Evolutionary conservation across 2,113 vertebrate genomes (phyloP), one percentile per base, ranked within the genome.

Genomic region (Ramphastos sulfuratus): DNA sequence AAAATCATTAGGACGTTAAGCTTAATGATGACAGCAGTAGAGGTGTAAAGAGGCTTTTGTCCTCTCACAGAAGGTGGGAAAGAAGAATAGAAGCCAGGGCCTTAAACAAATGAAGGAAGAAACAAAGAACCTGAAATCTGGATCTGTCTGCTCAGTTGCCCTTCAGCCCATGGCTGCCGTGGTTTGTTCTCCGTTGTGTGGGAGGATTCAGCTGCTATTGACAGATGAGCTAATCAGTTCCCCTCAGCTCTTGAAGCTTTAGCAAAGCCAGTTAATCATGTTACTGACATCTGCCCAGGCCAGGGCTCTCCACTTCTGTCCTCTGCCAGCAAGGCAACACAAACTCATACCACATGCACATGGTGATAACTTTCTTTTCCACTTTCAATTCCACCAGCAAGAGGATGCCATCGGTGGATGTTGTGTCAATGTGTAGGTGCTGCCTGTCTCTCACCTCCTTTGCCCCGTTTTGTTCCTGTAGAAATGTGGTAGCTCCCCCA

Each of bases 211-310:
- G 63, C 35, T 79, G 31, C 89, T 61, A 35, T 72, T 94, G 91
- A 93, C 79, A 88, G 89, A 94, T 58, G 42, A 95, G 87, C 79
- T 89, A 93, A 89, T 77, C 90, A 76, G 86, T 56, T 82, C 37
- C 79, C 85, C 63, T 75, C 84, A 91, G 72, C 87, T 71, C 83
- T 31, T 73, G 50, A 92, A 85, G 79, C 79, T 85, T 86, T 90
- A 92, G 87, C 94, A 96, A 95, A 95, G 84, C 79, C 66, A 91
- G 30, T 89, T 95, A 92, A 93, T 95, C 75, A 83, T 58, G 75
- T 89, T 91, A 95, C 58, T 75, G 69, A 87, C 5, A 58, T 80
- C 50, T 0, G 1, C 66, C 66, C 60, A n/a, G 70, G 69, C 85
- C 89, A 89, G 44, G 69, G 61, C 50, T 91, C 44, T 91, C 72